phyloP scores from a whole-genome alignment of 2,797 vertebrate species.

The Falco naumanni region DNA sequence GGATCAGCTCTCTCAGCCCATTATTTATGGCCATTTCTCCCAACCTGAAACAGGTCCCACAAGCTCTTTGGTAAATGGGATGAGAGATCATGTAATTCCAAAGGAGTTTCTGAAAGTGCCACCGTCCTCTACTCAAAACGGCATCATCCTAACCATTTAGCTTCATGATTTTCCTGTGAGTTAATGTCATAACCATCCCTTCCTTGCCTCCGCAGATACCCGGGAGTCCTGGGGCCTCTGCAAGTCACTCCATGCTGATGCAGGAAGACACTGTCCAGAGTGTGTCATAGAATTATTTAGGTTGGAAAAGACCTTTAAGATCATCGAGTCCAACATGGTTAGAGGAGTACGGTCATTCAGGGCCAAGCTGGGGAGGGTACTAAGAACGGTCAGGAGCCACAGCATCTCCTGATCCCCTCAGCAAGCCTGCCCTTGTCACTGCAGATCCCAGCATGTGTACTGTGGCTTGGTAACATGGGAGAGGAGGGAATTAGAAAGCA shows the following conservation, averaged over 20 bases:
- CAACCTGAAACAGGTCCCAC: not conserved
- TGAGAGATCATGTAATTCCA: not conserved
- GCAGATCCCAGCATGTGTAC: not conserved
- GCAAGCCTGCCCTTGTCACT: not conserved
- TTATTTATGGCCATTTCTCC: conserved; percentile 4
- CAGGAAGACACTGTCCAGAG: not conserved
- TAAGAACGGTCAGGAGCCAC: not conserved
- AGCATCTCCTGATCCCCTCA: not conserved
- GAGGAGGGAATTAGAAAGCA: not conserved
- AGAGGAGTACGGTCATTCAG: not conserved
- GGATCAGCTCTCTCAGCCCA: not conserved
- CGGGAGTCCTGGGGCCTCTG: not conserved
- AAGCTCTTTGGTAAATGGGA: not conserved
- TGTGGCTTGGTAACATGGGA: not conserved
- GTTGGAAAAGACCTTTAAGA: no score
- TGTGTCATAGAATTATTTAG: rapidly evolving
- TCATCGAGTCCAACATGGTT: not conserved
- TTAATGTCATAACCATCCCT: not conserved
- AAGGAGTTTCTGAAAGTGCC: not conserved
- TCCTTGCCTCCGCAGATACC: not conserved
- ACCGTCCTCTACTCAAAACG: not conserved
- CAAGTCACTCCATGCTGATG: not conserved
- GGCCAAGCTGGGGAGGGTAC: not conserved
- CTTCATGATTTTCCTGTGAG: not conserved
- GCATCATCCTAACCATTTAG: not conserved